These are phyloP conservation scores for Alligator sinensis DNA, from an alignment of 2,113 vertebrate genomes.

Conservation along the genomic window DNA sequence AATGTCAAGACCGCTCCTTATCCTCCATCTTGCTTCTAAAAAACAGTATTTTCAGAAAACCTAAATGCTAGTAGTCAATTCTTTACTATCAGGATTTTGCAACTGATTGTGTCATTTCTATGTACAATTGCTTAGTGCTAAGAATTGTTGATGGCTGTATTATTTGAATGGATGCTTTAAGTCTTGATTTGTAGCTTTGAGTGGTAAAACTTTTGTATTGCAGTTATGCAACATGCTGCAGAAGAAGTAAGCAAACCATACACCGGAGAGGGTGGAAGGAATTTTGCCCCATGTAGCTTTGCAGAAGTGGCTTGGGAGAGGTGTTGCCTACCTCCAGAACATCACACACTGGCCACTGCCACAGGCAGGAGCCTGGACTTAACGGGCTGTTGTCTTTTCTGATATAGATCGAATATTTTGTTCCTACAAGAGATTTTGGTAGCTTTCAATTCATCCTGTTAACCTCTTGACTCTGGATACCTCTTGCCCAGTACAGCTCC, in stretches of 20 bases:
- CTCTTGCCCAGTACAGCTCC: neutral
- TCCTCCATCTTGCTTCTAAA: neutral
- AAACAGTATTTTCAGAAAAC: neutral
- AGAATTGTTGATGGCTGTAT: neutral
- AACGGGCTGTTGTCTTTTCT: neutral
- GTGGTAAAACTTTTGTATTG: neutral
- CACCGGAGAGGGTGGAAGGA: neutral
- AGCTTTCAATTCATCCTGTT: neutral
- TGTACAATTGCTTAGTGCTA: neutral
- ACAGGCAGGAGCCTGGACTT: neutral
- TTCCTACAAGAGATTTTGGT: neutral
- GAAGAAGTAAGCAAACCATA: neutral
- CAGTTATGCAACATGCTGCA: neutral
- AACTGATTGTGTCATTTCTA: neutral
- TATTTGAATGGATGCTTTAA: neutral
- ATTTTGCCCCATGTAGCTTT: rapidly evolving
- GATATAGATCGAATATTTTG: rapidly evolving
- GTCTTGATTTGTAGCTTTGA: neutral
- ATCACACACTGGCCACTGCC: neutral
- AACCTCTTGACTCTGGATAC: neutral
- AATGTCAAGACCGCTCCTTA: neutral
- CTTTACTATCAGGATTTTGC: neutral
- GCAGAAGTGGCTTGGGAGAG: neutral
- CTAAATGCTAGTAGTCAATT: neutral
- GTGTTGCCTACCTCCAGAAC: rapidly evolving